phyloP scores from a whole-genome alignment of 1,140 invertebrate genomes.

The Scaptomyza montana region DNA sequence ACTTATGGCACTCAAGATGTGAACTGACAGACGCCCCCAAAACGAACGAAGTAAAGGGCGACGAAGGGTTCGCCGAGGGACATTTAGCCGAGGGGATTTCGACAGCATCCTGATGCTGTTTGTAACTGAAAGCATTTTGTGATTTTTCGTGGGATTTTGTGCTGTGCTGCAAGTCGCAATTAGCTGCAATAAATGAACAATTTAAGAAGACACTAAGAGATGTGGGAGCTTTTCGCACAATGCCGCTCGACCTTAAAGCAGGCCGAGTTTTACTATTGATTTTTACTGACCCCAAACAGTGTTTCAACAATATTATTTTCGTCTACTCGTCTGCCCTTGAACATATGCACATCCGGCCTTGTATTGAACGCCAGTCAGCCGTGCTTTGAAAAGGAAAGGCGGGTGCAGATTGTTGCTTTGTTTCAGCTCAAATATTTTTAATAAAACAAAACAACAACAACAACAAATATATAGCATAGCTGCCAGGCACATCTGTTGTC shows the following conservation, averaged over 20 bases:
- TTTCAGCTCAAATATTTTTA: slow-evolving; percentile 70
- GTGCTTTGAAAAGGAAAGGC: slow-evolving; percentile 1
- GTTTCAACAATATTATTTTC: slow-evolving; percentile 5
- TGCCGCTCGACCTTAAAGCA: slow-evolving; percentile 20
- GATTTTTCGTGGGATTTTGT: slow-evolving; percentile 74
- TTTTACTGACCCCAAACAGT: slow-evolving; percentile 38
- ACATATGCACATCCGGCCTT: slow-evolving; percentile 70
- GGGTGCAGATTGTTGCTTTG: slow-evolving; percentile 43
- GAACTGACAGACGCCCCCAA: slow-evolving; percentile 74
- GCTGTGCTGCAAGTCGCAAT: slow-evolving; percentile 68
- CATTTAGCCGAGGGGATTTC: slow-evolving; percentile 31
- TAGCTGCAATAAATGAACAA: slow-evolving; percentile 84
- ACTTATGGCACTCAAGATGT: slow-evolving; percentile 83
- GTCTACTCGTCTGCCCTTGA: slow-evolving; percentile 62
- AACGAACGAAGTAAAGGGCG: neutral
- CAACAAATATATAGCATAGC: slow-evolving; percentile 35
- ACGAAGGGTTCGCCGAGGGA: slow-evolving; percentile 58
- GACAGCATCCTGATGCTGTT: slow-evolving; percentile 64
- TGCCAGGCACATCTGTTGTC: slow-evolving; percentile 82
- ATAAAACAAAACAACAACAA: slow-evolving; percentile 65
- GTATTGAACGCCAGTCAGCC: slow-evolving; percentile 44
- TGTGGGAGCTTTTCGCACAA: neutral
- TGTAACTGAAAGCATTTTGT: slow-evolving; percentile 74
- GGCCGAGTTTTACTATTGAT: slow-evolving; percentile 47
- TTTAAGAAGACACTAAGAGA: slow-evolving; percentile 55